phyloP scores from a whole-genome alignment of 1,140 invertebrate species.

The Nebria ingens region DNA sequence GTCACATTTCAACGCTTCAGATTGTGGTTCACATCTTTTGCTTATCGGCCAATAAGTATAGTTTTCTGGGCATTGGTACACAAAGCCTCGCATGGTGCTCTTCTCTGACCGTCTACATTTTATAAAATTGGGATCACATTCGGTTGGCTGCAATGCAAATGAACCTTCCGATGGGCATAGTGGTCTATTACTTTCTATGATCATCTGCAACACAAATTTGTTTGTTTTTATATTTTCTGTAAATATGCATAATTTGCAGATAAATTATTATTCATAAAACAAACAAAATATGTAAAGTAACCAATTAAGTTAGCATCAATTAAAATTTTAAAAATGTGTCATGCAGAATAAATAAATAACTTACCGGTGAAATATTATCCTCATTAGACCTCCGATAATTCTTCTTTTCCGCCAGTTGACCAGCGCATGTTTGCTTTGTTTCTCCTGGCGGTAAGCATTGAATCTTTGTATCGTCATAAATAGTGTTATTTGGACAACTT shows the following conservation, averaged over 20 bases:
- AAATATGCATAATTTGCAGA: neutral
- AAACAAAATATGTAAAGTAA: neutral
- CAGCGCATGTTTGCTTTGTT: conserved; percentile 44
- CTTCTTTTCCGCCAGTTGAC: conserved; percentile 39
- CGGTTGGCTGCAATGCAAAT: conserved; percentile 49
- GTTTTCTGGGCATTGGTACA: conserved; percentile 65
- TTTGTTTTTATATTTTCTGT: neutral
- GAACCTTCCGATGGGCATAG: conserved; percentile 59
- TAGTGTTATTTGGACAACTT: conserved; percentile 61
- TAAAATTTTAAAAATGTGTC: neutral
- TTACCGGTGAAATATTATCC: conserved; percentile 46
- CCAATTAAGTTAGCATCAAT: conserved; percentile 3
- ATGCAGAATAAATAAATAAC: conserved; percentile 22
- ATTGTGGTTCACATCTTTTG: conserved; percentile 55
- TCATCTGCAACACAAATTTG: conserved; percentile 45
- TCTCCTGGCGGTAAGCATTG: conserved; percentile 54
- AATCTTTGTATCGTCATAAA: conserved; percentile 60
- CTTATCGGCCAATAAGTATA: conserved; percentile 68
- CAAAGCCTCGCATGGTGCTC: conserved; percentile 49
- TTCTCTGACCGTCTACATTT: conserved; percentile 49
- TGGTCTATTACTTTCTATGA: conserved; percentile 38
- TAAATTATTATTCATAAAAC: neutral
- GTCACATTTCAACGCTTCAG: conserved; percentile 48
- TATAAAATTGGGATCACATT: conserved; percentile 59
- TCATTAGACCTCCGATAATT: conserved; percentile 43